Percentiles rank a stretch among this genome's conserved stretches.
Evolutionary conservation across 2,113 vertebrate species (phyloP).

Genomic region (Engystomops pustulosus): DNA sequence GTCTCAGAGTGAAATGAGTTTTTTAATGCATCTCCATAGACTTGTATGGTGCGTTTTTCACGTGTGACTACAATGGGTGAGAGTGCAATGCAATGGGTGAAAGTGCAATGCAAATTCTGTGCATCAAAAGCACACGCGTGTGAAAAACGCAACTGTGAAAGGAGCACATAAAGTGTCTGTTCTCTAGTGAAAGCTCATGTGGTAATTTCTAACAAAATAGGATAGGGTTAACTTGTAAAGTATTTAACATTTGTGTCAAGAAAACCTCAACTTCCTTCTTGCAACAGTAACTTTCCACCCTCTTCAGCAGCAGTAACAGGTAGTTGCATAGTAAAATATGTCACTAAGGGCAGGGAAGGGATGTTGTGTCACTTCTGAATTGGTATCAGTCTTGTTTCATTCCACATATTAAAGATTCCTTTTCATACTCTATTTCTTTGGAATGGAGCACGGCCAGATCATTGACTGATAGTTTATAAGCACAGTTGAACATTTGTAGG

Average conservation of each 20-base stretch:
- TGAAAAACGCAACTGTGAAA: no score
- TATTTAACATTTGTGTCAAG: constrained; percentile 32
- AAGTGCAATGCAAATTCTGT: no score
- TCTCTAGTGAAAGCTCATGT: neutral
- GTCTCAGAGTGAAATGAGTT: no score
- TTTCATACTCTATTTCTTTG: neutral
- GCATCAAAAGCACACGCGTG: no score
- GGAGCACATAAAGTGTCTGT: no score
- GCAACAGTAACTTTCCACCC: constrained; percentile 4
- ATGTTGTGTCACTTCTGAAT: neutral
- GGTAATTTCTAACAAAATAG: neutral
- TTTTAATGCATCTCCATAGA: no score
- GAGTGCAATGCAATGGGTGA: no score
- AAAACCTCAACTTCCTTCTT: constrained; percentile 56
- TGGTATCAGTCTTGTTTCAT: neutral
- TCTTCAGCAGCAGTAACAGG: constrained; percentile 2
- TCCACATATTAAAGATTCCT: neutral
- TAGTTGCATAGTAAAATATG: constrained; percentile 2
- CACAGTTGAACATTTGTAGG: neutral
- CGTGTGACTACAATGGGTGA: no score
- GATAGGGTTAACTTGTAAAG: constrained; percentile 21
- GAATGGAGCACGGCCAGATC: neutral
- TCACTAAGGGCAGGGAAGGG: constrained; percentile 15
- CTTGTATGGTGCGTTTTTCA: no score
- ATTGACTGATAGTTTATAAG: neutral